Base-by-base conservation (phyloP, 2,113 vertebrate species). In the Nesogale talazaci region DNA sequence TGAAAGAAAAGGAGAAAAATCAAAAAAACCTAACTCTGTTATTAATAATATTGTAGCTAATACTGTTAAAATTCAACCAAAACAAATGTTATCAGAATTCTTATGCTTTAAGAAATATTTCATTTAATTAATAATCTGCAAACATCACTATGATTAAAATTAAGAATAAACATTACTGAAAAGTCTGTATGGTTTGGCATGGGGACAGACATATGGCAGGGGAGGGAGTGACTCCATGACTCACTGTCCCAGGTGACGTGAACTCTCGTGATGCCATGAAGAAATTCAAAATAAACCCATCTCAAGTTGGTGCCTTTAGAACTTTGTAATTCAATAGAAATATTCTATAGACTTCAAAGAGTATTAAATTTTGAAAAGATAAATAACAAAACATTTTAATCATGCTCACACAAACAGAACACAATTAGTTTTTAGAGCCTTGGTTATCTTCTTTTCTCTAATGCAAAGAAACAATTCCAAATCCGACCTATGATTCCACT, bases 281-380 rank as follows among this genome's bases (percentile, higher is more conserved):
- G 67, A 27, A 67, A 65, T 88, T 63, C 42, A 56, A 84, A 79
- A 80, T 65, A 83, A 56, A 52, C 27, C 2, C 81, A 31, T 79
- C 20, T 3, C 15, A 83, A 88, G 67, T 36, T 61, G 46, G 0
- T 81, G 31, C 22, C n/a, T 84, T 74, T 81, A 29, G 6, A 72
- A 46, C 20, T 72, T 82, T 16, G 29, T 36, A 63, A 61, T 38
- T 59, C 91, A 79, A 2, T 36, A 83, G 38, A 67, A 10, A 75
- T 29, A 56, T 76, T 90, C 3, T 92, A 4, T 89, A 29, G 76
- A 36, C 74, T 69, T 78, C 29, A 81, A 87, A 92, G 86, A 19
- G 3, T 65, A 4, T 75, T 77, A 75, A 22, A 25, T 11, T 83
- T 61, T 81, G 74, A 10, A 93, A 77, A 88, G 19, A 83, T 77